Percentiles rank a stretch among this genome's conserved stretches.
Evolutionary conservation across 23 tunicate species (phyloP).

Genomic region (Styela clava): DNA sequence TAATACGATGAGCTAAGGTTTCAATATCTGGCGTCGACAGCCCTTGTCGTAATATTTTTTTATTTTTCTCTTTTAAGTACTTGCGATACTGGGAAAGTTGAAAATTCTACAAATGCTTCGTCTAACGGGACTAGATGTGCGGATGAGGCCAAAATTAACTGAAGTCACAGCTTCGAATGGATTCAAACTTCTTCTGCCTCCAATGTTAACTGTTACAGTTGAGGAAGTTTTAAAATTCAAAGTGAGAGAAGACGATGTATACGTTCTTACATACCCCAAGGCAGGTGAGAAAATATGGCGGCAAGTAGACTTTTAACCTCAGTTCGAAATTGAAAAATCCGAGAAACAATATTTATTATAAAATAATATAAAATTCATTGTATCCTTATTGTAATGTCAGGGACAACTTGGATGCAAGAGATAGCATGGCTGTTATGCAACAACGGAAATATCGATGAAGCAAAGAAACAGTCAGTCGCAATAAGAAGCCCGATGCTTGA

Average conservation of each 20-base stretch:
- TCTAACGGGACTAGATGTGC: background rate
- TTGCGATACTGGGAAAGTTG: too few species aligned
- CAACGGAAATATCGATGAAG: background rate
- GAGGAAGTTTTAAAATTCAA: slow-evolving; percentile 5
- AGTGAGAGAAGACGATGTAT: slow-evolving; percentile 8
- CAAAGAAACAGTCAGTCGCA: background rate
- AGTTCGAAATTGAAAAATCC: too few species aligned
- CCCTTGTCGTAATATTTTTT: too few species aligned
- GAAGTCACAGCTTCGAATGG: slow-evolving; percentile 8
- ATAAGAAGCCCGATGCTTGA: background rate
- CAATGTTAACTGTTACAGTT: background rate
- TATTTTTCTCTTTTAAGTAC: too few species aligned
- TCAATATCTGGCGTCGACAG: too few species aligned
- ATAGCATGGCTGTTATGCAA: slow-evolving; percentile 19
- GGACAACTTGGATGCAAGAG: slow-evolving; percentile 29
- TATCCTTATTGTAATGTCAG: too few species aligned
- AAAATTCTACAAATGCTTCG: slow-evolving; percentile 3
- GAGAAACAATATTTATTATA: too few species aligned
- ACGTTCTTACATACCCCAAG: slow-evolving; percentile 20
- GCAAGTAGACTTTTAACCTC: too few species aligned
- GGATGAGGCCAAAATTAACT: background rate
- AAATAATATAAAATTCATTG: too few species aligned
- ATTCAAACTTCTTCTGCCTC: background rate
- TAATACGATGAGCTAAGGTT: too few species aligned
- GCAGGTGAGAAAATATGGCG: slow-evolving; percentile 31